Percentiles rank a stretch among this genome's conserved stretches.
phyloP scores from a whole-genome alignment of 1,140 invertebrate species.

The Trachymyrmex septentrionalis region DNA sequence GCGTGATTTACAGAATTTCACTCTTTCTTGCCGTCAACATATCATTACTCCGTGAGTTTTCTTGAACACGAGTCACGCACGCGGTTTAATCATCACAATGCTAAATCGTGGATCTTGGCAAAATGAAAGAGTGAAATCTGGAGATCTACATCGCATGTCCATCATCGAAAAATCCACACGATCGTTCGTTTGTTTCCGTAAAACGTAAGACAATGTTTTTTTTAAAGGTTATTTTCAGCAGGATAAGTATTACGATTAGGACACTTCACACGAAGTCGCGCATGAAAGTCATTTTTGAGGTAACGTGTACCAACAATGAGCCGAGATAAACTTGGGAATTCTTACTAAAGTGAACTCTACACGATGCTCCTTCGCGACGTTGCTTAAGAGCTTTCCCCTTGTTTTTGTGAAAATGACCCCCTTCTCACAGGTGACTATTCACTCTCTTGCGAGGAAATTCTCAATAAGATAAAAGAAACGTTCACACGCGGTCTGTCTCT shows the following conservation, averaged over 20 bases:
- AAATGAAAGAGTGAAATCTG: conserved; percentile 49
- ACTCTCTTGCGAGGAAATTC: conserved; percentile 58
- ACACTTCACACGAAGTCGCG: conserved; percentile 39
- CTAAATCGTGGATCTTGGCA: conserved; percentile 39
- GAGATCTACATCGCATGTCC: background rate
- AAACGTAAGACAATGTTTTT: background rate
- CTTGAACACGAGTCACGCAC: conserved; percentile 28
- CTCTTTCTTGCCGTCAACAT: conserved; percentile 46
- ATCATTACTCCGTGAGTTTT: conserved; percentile 44
- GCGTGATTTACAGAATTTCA: conserved; percentile 59
- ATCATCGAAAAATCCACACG: conserved; percentile 5
- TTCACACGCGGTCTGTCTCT: conserved; percentile 60
- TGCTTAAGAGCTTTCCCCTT: conserved; percentile 26
- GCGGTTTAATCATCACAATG: conserved; percentile 54
- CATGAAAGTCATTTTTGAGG: conserved; percentile 40
- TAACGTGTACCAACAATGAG: conserved; percentile 19
- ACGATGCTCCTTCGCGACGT: conserved; percentile 2
- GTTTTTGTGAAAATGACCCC: conserved; percentile 54
- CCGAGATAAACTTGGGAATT: conserved; percentile 45
- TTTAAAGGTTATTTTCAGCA: conserved; percentile 6
- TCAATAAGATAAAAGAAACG: conserved; percentile 53
- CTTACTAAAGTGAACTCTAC: background rate
- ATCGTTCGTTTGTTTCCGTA: background rate
- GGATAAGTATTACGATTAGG: conserved; percentile 25
- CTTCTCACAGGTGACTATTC: conserved; percentile 42